Base-by-base conservation (phyloP, 2,888 invertebrate genomes). In the Resseliella maxima region DNA sequence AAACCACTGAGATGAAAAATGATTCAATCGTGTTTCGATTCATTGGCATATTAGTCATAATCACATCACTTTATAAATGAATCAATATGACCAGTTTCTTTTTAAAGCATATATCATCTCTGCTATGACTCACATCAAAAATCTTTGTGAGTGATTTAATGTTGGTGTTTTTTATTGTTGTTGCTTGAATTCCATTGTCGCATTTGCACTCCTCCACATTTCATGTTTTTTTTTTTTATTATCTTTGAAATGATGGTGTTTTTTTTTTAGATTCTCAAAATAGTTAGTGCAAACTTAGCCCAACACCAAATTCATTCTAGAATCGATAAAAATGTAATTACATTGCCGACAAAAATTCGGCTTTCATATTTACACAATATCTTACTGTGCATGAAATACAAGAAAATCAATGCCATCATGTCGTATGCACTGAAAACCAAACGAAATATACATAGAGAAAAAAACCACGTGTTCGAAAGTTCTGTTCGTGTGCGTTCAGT, bases 121-220 rank as follows among this genome's bases (percentile, higher is more conserved):
- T 5, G 41, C 18, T 50, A 2, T 50, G 46, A 50, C 46, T 50
- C 46, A 50, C 46, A 50, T 8, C 21, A 15, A 50, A 50, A 50
- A 15, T 35, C 6, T 12, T 72, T 72, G 24, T 24, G 3, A 59
- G 31, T 72, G 72, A 72, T 35, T 27, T 15, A 35, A 72, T 27
- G 5, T 72, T 59, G n/a, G n/a, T 72, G 12, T 31, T 0, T 31
- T 72, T 72, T 15, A 18, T 72, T 72, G 12, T 18, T 6, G 12
- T 12, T 31, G 72, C 15, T 50, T 50, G 6, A 15, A 35, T 31
- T 72, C n/a, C 59, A 72, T 31, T 72, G 72, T 31, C 31, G 35
- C 31, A 72, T 72, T 72, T 31, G 31, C 31, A 72, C 72, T 72
- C 72, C 72, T 72, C 72, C 72, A 0, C 72, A 72, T 1, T 31